phyloP scores from a whole-genome alignment of 2,113 vertebrate genomes.

The Trachemys scripta region DNA sequence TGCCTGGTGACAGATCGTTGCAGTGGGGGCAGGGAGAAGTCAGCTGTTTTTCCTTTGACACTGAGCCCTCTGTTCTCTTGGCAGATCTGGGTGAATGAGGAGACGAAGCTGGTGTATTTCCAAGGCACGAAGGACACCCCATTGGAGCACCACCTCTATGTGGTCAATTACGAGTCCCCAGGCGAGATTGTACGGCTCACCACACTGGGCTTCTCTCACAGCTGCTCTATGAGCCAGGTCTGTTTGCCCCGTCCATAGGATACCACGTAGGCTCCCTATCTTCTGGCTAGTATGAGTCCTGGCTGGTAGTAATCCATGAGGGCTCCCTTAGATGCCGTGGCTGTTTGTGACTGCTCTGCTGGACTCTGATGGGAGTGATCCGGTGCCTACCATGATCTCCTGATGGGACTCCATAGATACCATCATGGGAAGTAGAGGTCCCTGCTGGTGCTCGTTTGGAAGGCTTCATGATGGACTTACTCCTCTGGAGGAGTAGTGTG shows the following conservation, averaged over 20 bases:
- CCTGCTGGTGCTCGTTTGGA: neutral
- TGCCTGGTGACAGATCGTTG: neutral
- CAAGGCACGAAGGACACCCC: conserved; percentile 96
- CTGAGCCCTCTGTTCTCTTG: neutral
- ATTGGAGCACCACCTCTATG: conserved; percentile 95
- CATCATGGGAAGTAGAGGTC: neutral
- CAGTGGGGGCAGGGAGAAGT: neutral
- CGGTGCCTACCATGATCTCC: neutral
- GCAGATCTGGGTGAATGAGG: conserved; percentile 97
- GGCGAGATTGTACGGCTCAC: conserved; percentile 93
- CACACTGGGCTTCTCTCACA: conserved; percentile 93
- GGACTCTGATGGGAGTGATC: neutral
- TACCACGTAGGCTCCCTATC: neutral
- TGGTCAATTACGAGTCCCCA: conserved; percentile 89
- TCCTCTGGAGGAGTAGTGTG: neutral
- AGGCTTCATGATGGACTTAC: neutral
- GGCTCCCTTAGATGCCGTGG: neutral
- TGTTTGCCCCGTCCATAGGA: neutral
- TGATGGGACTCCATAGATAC: neutral
- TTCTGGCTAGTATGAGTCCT: neutral
- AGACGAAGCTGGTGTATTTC: conserved; percentile 93
- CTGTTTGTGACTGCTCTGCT: neutral
- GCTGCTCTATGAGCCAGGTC: conserved; percentile 97
- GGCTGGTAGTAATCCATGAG: neutral
- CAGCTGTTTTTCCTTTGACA: neutral